Conservation (phyloP, 2,113 vertebrate genomes). For the Lucifuga dentata region DNA sequence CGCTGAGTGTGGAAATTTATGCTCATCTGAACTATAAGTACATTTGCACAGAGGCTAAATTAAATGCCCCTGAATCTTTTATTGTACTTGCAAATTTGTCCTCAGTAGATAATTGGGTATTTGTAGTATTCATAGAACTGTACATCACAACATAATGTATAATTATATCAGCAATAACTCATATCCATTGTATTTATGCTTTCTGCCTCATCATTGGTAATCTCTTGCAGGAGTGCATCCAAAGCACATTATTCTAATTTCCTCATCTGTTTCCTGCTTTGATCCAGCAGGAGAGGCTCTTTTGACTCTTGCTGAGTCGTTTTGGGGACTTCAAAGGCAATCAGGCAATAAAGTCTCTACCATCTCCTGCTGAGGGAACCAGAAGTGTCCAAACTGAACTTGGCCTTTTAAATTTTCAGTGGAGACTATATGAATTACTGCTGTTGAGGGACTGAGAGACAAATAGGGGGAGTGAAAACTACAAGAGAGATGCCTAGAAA, state of each 20-base stretch:
- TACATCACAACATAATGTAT: no score
- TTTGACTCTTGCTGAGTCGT: not conserved
- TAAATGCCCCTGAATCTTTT: not conserved
- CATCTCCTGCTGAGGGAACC: conserved; percentile 45
- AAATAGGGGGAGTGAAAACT: conserved; percentile 11
- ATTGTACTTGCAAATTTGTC: not conserved
- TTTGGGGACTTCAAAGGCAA: conserved; percentile 66
- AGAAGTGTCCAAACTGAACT: conserved; percentile 45
- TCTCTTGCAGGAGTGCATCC: conserved; percentile 1
- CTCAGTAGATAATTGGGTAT: not conserved
- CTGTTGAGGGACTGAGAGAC: conserved; percentile 13
- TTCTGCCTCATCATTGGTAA: not conserved
- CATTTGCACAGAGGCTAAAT: not conserved
- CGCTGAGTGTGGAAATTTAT: not conserved
- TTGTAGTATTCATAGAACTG: not conserved
- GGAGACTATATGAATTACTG: conserved; percentile 36
- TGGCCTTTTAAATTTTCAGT: conserved; percentile 42
- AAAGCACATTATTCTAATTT: conserved; percentile 35
- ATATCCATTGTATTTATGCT: not conserved
- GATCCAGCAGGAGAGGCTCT: conserved; percentile 40
- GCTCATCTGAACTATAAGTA: not conserved
- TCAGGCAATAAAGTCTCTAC: conserved; percentile 42
- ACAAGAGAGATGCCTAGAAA: not conserved
- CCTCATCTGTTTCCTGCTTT: conserved; percentile 42
- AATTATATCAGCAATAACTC: conserved; percentile 1